Conservation (phyloP, 2,113 vertebrate genomes). For the Phocoena sinus region DNA sequence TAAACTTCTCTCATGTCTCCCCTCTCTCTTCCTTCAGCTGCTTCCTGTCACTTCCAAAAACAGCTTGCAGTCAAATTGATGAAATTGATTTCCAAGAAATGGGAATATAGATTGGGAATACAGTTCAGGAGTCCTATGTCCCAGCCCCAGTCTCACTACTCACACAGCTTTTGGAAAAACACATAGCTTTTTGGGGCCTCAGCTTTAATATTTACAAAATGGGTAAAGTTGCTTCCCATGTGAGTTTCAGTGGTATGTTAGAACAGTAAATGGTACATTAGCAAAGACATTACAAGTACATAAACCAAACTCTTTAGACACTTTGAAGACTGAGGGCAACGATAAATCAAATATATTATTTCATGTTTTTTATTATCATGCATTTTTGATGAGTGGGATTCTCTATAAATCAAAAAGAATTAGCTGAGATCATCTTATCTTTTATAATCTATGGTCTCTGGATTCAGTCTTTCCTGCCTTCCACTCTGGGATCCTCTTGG, state of each 20-base stretch:
- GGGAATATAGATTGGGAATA: not conserved
- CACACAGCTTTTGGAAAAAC: not conserved
- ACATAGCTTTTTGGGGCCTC: not conserved
- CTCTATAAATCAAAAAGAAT: not conserved
- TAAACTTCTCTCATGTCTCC: not conserved
- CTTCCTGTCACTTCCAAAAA: not conserved
- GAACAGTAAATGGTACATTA: slow-evolving; percentile 20
- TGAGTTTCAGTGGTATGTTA: not conserved
- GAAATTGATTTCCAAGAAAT: not conserved
- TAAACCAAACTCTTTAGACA: not conserved
- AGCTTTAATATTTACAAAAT: not conserved
- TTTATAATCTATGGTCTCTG: not conserved
- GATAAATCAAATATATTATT: slow-evolving; percentile 32
- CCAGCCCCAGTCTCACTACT: not conserved
- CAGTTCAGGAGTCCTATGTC: not conserved
- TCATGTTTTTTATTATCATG: not conserved
- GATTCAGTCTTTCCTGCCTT: not conserved
- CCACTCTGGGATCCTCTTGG: not conserved
- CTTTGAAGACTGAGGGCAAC: not conserved
- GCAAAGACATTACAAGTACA: not conserved
- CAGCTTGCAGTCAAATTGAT: not conserved
- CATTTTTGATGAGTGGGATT: slow-evolving; percentile 36
- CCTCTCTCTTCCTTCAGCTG: not conserved
- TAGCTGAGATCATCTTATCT: not conserved
- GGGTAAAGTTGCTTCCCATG: not conserved